Evolutionary conservation across 1,140 invertebrate species (phyloP), one percentile per base, ranked within the genome.

Genomic region (Cyclina sinensis): DNA sequence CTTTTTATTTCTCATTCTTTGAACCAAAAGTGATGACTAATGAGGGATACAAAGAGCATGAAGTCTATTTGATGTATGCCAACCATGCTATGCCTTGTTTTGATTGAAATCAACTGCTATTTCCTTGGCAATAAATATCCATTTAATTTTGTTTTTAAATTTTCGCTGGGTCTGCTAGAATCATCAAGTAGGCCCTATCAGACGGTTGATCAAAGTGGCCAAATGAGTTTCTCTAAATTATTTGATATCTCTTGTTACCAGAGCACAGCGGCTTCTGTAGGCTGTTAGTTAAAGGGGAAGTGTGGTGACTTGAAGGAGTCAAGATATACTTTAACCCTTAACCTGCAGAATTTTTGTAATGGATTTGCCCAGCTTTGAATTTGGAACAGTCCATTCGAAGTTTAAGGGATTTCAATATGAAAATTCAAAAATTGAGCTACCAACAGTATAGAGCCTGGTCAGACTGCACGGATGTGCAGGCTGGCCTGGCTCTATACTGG

Each of bases 191-290:
- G 16, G 37, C 12, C 27, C 35, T 86, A 86, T 86, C 83, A 51
- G 24, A n/a, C 16, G 21, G 30, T n/a, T 46, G 83, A 86, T 86
- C 83, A 86, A 86, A 86, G 81, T 84, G 65, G 43, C 65, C 30
- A 21, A 68, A 70, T 73, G 80, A 84, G 46, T 86, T 86, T 86
- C 48, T 21, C 30, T 24, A 27, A 73, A 86, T 86, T 86, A 86
- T 86, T 86, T 86, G 39, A 86, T 86, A 86, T 86, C 83, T 86
- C 54, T 43, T 86, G 83, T 86, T 86, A 74, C 83, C 39, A 37
- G 14, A 27, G 32, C 80, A 37, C 24, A 48, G 30, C 24, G 21
- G 76, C 46, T 32, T 27, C 30, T 30, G 30, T 32, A 14, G 73
- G 3, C 12, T 48, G 27, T 27, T 1, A 12, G 73, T 78, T 78